Evolutionary conservation across 1,140 invertebrate genomes (phyloP), one percentile per base, ranked within the genome.

Genomic region (Halesus radiatus): DNA sequence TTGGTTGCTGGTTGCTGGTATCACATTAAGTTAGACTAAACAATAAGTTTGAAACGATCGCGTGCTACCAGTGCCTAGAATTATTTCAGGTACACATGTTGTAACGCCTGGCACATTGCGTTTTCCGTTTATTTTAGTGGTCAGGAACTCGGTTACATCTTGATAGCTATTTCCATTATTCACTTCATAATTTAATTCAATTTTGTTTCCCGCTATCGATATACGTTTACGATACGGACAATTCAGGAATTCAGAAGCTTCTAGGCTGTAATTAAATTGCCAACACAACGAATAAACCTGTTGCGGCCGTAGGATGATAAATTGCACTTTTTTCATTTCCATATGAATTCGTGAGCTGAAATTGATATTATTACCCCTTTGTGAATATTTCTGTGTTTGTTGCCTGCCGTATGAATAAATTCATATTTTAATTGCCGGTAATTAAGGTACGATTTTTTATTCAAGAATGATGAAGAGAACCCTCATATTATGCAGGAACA

Each of bases 181-280:
- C 76, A 66, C 45, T 62, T 70, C 68, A 66, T 78, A 54, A 78
- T 78, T 78, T 66, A 78, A 78, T 78, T 78, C 76, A 78, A 78
- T 78, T 78, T 66, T 26, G 23, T 70, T 52, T 70, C 50, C 76
- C 50, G 62, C 64, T 66, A 78, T 70, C 73, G 73, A 75, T 75
- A 60, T 53, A 52, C 20, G 68, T 54, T 72, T 53, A 72, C 62
- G 62, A 78, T 78, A 66, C 50, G 32, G 52, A 32, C 54, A 66
- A 52, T 54, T 54, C 58, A 66, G 62, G 60, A 54, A 66, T 78
- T 78, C 64, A 56, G 45, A 64, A 64, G 62, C 52, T 53, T 37
- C 73, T 64, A 54, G 76, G 22, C 62, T 78, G 54, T 66, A 54
- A 78, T 78, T 78, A 78, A 78, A 78, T 66, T 64, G 76, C 62